phyloP scores from a whole-genome alignment of 2,797 vertebrate genomes.

The Smutsia temminckii region DNA sequence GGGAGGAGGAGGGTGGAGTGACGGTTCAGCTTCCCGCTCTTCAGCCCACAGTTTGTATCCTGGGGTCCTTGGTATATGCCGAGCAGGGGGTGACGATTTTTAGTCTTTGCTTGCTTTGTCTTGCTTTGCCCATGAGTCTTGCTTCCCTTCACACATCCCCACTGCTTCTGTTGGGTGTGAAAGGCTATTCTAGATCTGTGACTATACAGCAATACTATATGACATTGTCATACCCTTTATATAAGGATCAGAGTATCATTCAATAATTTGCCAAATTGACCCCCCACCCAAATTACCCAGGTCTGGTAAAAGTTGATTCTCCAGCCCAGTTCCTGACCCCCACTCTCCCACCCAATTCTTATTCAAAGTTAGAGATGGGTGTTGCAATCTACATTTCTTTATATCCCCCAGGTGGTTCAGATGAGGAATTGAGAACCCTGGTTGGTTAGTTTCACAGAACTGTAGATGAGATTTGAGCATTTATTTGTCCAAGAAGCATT shows the following conservation, averaged over 20 bases:
- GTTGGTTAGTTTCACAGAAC: background rate
- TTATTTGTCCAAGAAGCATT: background rate
- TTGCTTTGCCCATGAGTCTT: background rate
- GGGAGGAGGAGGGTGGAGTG: background rate
- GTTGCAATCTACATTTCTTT: slow-evolving; percentile 56
- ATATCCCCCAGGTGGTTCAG: background rate
- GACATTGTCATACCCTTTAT: background rate
- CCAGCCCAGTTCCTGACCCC: background rate
- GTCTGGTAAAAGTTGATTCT: background rate
- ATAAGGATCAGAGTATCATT: background rate
- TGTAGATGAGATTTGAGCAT: background rate
- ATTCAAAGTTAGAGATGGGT: slow-evolving; percentile 37
- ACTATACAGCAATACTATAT: background rate
- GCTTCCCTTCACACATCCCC: background rate
- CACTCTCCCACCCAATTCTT: slow-evolving; percentile 28
- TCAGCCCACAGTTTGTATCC: background rate
- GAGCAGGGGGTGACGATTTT: background rate
- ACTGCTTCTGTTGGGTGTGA: background rate
- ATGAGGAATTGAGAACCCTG: background rate
- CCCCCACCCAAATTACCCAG: background rate
- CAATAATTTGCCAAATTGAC: background rate
- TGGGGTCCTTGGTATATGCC: background rate
- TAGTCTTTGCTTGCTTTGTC: background rate
- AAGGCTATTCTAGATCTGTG: background rate
- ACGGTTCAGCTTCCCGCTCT: background rate